Percentiles rank a stretch among this genome's conserved stretches.
These are phyloP conservation scores for Sipha flava DNA, from an alignment of 1,140 invertebrate genomes.

Conservation along the genomic window DNA sequence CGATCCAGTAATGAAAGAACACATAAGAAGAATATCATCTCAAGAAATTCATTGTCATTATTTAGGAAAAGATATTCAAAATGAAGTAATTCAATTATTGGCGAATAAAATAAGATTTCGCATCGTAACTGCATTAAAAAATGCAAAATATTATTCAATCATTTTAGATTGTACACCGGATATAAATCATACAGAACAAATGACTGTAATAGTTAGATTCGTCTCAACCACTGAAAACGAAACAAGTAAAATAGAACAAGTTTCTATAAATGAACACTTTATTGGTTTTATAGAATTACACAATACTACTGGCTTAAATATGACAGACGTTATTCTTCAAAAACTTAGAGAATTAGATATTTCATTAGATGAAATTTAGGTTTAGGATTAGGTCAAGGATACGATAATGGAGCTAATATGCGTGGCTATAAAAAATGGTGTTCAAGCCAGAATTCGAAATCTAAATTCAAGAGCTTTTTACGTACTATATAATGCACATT, in stretches of 20 bases:
- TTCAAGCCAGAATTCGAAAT: conserved; percentile 35
- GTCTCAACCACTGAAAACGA: conserved; percentile 31
- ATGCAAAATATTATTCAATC: conserved; percentile 8
- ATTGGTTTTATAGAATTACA: conserved; percentile 34
- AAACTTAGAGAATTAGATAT: conserved; percentile 10
- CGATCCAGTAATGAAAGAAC: conserved; percentile 33
- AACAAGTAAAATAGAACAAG: conserved; percentile 20
- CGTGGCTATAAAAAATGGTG: conserved; percentile 33
- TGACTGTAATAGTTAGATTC: not conserved
- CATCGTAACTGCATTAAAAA: not conserved
- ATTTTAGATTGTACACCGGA: conserved; percentile 15
- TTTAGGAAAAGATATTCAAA: not conserved
- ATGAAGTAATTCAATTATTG: conserved; percentile 42
- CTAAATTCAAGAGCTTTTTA: conserved; percentile 36
- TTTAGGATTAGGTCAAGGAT: conserved; percentile 37
- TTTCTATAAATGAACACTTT: conserved; percentile 37
- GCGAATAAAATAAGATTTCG: conserved; percentile 34
- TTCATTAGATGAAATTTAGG: conserved; percentile 29
- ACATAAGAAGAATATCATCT: conserved; percentile 16
- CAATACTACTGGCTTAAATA: not conserved
- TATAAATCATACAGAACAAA: conserved; percentile 11
- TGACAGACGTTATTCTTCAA: not conserved
- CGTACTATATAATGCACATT: conserved; percentile 41
- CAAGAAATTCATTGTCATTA: conserved; percentile 32
- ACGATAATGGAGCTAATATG: conserved; percentile 38